Base-by-base conservation (phyloP, 2,888 invertebrate species). In the Tethea ocularis region DNA sequence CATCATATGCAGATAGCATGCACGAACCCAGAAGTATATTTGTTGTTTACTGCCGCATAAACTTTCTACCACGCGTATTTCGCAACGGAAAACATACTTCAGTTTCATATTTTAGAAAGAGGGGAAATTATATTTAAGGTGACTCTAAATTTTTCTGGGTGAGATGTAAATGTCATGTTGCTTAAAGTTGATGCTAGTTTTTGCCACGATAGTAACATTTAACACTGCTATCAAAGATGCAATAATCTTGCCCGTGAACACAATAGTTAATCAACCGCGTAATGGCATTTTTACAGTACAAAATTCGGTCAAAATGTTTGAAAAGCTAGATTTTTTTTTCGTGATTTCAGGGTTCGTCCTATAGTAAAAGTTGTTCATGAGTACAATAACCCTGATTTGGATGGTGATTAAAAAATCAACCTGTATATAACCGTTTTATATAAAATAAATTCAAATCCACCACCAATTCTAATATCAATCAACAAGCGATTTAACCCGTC, bases 401-500 rank as follows among this genome's bases (percentile, higher is more conserved):
- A n/a, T n/a, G n/a, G n/a, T 3, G 0, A 17, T 5, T 8, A 41
- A 41, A 41, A 1, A 7, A 17, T 6, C 7, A 2, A n/a, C 1
- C n/a, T n/a, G 10, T 41, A 6, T 15, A 41, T 7, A 17, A 17
- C 41, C 6, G 41, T 2, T 41, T 20, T 46, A 10, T 10, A 20
- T 17, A 2, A 8, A 41, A 41, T 41, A 15, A 41, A 41, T 7
- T 17, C 41, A 17, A 29, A 17, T 33, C 17, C 17, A n/a, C 26
- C 57, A 52, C 58, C 58, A 61, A 38, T 26, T 55, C 58, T 57
- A 54, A 26, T 38, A 52, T 33, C 11, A 53, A 51, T 17, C 4
- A 38, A 23, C 51, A 52, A 51, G 29, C 23, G 41, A 55, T 52
- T 56, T 46, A 62, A 58, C 60, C 66, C 60, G 55, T 54, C 59